These are phyloP conservation scores for Helogale parvula DNA, from an alignment of 2,113 vertebrate species.

Conservation along the genomic window DNA sequence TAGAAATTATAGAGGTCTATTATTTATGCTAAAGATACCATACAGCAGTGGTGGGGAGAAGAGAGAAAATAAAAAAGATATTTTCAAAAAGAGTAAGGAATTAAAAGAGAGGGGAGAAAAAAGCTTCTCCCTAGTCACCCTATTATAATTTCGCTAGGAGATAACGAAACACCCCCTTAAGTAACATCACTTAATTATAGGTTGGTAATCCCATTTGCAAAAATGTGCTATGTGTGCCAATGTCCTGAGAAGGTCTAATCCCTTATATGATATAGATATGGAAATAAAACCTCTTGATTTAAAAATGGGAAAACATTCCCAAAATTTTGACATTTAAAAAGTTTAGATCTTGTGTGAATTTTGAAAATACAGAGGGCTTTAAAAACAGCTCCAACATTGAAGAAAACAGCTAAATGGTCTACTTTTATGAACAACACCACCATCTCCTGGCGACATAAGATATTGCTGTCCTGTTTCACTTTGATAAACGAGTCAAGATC, in stretches of 20 bases:
- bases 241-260: not conserved
- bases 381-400: not conserved
- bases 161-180: constrained; percentile 1
- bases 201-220: not conserved
- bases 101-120: not conserved
- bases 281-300: not conserved
- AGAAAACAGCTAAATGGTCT: not conserved
- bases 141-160: constrained; percentile 21
- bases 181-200: not conserved
- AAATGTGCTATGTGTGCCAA: not conserved
- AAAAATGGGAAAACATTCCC: constrained; percentile 12
- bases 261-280: not conserved
- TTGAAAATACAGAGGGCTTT: not conserved
- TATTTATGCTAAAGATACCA: not conserved
- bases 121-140: not conserved
- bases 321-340: not conserved
- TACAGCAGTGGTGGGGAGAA: not conserved
- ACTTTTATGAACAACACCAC: not conserved
- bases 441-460: constrained; percentile 39
- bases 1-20: not conserved
- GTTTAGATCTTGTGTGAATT: not conserved
- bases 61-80: not conserved
- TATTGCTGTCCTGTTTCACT: not conserved
- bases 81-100: not conserved
- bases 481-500: not conserved